Evolutionary conservation across 2,888 invertebrate genomes (phyloP), one percentile per base, ranked within the genome.

Genomic region (Andrena camellia): DNA sequence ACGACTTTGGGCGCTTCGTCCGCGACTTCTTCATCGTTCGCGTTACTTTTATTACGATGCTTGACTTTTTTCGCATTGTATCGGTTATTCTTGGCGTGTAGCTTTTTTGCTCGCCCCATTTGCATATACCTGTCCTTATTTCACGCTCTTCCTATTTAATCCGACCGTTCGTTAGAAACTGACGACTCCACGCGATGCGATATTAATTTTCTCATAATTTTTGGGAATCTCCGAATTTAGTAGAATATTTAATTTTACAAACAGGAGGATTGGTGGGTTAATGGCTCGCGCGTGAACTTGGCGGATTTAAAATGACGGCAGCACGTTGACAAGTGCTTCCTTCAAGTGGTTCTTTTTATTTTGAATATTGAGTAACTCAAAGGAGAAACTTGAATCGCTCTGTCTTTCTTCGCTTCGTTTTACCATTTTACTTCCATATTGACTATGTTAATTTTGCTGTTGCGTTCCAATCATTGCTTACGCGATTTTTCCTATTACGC

Each of bases 211-310:
- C 42, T 42, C 17, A 42, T 42, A 0, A 42, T 17, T 42, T 42
- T 17, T 42, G 17, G 42, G 42, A 42, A 42, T 42, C 17, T 5
- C 59, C 1, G 23, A 59, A 59, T 69, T 3, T 35, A 26, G 26
- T 8, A 3, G 13, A 17, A 8, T 5, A 42, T 69, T n/a, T 13
- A 8, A 42, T 42, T 5, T 42, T 26, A n/a, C 8, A 33, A 26
- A 10, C 35, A 31, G 60, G 26, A 29, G n/a, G 3, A 31, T 42
- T 50, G 8, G n/a, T 23, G 10, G 26, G 13, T 33, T 17, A n/a
- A 52, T 31, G 64, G 35, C 50, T 68, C 57, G 20, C 6, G 13
- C 48, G 48, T 63, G 63, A 72, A 72, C 63, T 50, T 79, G 10
- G 68, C 42, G 67, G 42, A 31, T 17, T 71, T n/a, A 26, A 52